Evolutionary conservation across 1,140 invertebrate species (phyloP), one percentile per base, ranked within the genome.

Genomic region (Drosophila pallidifrons): DNA sequence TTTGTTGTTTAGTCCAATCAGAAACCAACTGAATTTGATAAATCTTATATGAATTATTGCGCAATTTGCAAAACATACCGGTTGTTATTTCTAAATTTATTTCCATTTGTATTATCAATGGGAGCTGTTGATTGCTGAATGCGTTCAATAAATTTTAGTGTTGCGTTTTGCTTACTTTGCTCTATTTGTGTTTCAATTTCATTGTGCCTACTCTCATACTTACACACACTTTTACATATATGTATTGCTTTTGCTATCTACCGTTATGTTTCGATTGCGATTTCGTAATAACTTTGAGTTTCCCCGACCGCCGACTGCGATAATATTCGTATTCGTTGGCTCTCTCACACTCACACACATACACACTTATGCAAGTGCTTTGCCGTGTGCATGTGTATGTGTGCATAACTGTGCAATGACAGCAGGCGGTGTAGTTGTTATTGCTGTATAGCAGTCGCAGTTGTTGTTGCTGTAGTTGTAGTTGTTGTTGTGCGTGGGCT

Each of bases 251-350:
- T 81, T 78, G 74, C 81, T 83, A 82, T 83, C 81, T 76, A 83
- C 81, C 81, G 81, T 82, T 82, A 82, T 83, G 81, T 82, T 79
- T 82, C 81, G 81, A 82, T 79, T 83, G 81, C 76, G 81, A 82
- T 82, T 82, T 82, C 81, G 81, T 82, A 82, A 82, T 83, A 82
- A 77, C 70, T 77, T 77, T 68, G 57, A 71, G 64, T 75, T 71
- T 61, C 52, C 43, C 51, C 58, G 66, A 75, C 65, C 72, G 72
- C 72, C 72, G 67, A 82, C 80, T 83, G 80, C 76, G 75, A 79
- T 82, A 82, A 82, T 82, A 75, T 79, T 80, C 46, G 60, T 52
- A 16, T 54, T 59, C 73, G 41, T 41, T 66, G n/a, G 15, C 63
- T 43, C 59, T 52, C 54, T 46, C 45, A 10, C 15, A 28, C 58